Percentiles rank a stretch among this genome's conserved stretches.
Conservation (phyloP, 2,888 invertebrate species). For the Drosophila anomalipes region DNA sequence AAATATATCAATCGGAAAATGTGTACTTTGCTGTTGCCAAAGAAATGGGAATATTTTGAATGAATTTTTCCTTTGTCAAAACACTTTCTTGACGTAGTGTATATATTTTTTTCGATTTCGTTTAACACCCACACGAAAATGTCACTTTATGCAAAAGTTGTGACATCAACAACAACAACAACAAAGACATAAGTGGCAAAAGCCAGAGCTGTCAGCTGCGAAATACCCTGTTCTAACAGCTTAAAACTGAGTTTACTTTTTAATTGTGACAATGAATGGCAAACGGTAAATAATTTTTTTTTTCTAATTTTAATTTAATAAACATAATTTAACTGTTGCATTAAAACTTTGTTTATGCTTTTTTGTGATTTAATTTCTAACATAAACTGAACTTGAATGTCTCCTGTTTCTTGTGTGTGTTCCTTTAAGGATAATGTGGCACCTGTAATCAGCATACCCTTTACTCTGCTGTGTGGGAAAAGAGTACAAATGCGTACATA, state of each 20-base stretch:
- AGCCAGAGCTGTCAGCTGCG: background rate
- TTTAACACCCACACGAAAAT: conserved; percentile 50
- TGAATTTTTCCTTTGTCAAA: background rate
- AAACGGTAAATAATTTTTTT: background rate
- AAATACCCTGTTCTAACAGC: background rate
- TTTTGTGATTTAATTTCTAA: background rate
- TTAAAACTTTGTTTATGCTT: background rate
- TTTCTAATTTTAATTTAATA: background rate
- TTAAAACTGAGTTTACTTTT: background rate
- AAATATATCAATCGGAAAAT: background rate
- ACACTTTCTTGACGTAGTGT: background rate
- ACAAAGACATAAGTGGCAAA: conserved; percentile 7
- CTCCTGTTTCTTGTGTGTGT: background rate
- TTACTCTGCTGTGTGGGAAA: background rate
- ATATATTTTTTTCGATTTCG: conserved; percentile 9
- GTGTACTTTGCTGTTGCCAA: background rate
- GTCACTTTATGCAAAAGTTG: conserved; percentile 43
- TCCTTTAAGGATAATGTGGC: background rate
- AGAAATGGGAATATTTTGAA: background rate
- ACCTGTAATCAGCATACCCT: background rate
- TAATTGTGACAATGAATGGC: background rate
- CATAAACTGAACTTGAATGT: background rate
- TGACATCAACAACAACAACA: conserved; percentile 29
- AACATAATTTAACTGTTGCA: background rate
- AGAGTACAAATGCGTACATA: background rate